Evolutionary conservation across 2,888 invertebrate genomes (phyloP).

Genomic region (Melanargia galathea): DNA sequence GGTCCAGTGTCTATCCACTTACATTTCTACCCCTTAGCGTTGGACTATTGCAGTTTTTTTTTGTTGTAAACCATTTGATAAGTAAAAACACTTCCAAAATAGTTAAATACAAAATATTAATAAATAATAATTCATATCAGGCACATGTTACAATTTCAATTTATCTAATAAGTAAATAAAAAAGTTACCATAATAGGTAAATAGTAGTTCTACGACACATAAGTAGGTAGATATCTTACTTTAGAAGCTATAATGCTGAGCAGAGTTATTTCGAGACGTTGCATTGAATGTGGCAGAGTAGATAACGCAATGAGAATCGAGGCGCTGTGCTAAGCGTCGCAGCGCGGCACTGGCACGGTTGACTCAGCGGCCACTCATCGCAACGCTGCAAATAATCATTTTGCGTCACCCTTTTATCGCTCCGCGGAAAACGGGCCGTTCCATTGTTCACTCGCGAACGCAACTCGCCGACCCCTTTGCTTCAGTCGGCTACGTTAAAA

Average conservation of each 20-base stretch:
- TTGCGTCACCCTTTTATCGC: constrained; percentile 80
- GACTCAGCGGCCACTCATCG: constrained; percentile 79
- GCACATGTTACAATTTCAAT: too few species aligned
- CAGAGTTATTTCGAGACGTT: constrained; percentile 36
- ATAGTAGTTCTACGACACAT: neutral
- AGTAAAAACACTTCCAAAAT: too few species aligned
- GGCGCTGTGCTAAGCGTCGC: constrained; percentile 32
- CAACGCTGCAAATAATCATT: constrained; percentile 80
- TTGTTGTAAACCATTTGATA: too few species aligned
- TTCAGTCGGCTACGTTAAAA: constrained; percentile 47
- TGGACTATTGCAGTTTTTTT: neutral
- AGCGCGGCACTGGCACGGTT: constrained; percentile 51
- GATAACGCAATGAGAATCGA: constrained; percentile 40
- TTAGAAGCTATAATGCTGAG: neutral
- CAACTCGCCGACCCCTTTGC: constrained; percentile 46
- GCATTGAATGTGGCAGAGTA: constrained; percentile 26
- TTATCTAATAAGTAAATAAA: too few species aligned
- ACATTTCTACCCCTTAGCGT: neutral
- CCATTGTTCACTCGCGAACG: constrained; percentile 60
- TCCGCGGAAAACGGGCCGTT: constrained; percentile 68
- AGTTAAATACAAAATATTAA: neutral
- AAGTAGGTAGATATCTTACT: neutral
- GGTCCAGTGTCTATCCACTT: neutral
- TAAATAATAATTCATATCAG: neutral
- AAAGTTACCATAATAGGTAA: too few species aligned